Evolutionary conservation across 2,797 vertebrate species (phyloP), one percentile per base, ranked within the genome.

Genomic region (Poeciliopsis turneri): DNA sequence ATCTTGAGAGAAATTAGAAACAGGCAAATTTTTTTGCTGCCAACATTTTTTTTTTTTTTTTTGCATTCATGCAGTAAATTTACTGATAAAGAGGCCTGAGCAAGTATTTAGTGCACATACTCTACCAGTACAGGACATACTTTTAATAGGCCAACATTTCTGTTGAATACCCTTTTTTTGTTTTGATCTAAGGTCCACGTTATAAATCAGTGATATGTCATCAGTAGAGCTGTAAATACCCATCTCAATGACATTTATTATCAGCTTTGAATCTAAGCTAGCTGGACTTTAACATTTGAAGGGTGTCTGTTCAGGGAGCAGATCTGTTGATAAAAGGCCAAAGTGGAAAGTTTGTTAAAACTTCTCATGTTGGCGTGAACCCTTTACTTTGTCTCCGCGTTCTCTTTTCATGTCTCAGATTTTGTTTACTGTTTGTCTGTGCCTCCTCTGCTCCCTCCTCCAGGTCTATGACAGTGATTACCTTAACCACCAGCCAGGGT

Each of bases 381-480:
- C 33, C 64, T 80, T 79, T 76, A 66, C 74, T 76, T 79, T 41
- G 74, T 30, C 74, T 72, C 66, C 1, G 39, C 53, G 51, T 57
- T 81, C 33, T 74, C 33, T 7, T 66, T 66, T 57, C 47, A 8
- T 47, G 55, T 74, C 78, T 89, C 69, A 11, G 33, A 59, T 78
- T 80, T n/a, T 77, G 61, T 74, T 79, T 84, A 74, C 75, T 74
- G 75, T 77, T 39, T 66, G 49, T 75, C 61, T 77, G 16, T 39
- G 55, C 66, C 76, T 87, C 80, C 71, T 81, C 57, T 79, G 70
- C 72, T 81, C 66, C 70, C 70, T 82, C 80, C 77, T 68, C 55
- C 86, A 77, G 70, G 78, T 90, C 87, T 90, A 88, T 92, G 89
- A 93, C 92, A 87, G 90, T 89, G 84, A 92, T 93, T 90, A 92